These are phyloP conservation scores for Caenorhabditis becei DNA, from an alignment of 2,888 invertebrate genomes.

Conservation along the genomic window DNA sequence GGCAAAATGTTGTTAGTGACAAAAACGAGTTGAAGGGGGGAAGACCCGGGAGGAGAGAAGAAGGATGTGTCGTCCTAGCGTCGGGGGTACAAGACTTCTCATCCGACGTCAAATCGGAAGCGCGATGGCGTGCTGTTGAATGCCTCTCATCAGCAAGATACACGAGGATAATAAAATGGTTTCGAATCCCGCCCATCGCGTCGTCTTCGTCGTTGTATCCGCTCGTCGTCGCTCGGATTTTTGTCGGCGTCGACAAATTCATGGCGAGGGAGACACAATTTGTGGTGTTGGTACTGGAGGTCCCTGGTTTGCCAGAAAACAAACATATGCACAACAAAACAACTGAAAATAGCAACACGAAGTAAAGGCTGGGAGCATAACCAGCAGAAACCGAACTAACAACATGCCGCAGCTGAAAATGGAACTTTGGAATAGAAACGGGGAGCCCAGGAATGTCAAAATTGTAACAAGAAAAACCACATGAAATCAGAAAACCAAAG, in stretches of 20 bases:
- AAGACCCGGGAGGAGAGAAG: constrained; percentile 23
- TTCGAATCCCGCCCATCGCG: constrained; percentile 35
- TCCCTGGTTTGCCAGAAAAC: constrained; percentile 17
- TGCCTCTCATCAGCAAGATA: constrained; percentile 65
- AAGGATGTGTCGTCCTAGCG: constrained; percentile 56
- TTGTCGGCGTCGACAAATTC: constrained; percentile 33
- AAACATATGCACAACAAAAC: constrained; percentile 29
- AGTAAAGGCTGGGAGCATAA: not conserved
- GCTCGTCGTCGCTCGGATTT: constrained; percentile 26
- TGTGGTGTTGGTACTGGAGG: constrained; percentile 8
- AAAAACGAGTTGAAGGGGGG: constrained; percentile 54
- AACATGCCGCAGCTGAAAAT: too few relatives aligned
- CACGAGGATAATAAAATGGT: constrained; percentile 65
- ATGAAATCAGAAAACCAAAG: too few relatives aligned
- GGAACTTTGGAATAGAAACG: too few relatives aligned
- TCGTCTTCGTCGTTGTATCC: constrained; percentile 43
- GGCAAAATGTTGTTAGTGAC: constrained; percentile 59
- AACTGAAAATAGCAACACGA: constrained; percentile 23
- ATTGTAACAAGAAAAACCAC: too few relatives aligned
- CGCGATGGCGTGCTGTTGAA: constrained; percentile 66
- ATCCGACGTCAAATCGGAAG: constrained; percentile 62
- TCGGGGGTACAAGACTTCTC: constrained; percentile 51
- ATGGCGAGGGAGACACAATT: constrained; percentile 35
- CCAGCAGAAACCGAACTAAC: not conserved
- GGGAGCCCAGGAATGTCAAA: too few relatives aligned